A percentile compares a stretch with the other conserved stretches of the same genome.
Evolutionary conservation across 2,888 invertebrate genomes (phyloP).

Genomic region (Himalopsyche tibetana): DNA sequence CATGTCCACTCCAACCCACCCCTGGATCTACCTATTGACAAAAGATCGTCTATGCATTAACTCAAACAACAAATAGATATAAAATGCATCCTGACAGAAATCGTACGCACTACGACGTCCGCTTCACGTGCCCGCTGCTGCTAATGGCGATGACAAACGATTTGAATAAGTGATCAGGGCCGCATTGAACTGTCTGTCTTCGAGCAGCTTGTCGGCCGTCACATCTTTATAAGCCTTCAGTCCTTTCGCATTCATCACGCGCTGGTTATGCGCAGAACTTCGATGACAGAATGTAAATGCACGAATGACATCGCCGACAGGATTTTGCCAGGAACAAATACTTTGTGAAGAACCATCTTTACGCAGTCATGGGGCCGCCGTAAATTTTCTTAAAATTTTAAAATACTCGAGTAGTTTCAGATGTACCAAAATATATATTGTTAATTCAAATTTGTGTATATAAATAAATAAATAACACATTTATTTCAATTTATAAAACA

Average conservation of each 20-base stretch:
- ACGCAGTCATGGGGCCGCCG: not conserved
- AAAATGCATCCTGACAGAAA: not conserved
- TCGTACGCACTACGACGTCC: not conserved
- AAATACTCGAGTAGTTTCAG: no score
- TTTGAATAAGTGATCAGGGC: slow-evolving; percentile 52
- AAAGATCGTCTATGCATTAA: no score
- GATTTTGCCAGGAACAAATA: not conserved
- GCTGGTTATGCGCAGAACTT: not conserved
- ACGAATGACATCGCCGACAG: not conserved
- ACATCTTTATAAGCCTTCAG: slow-evolving; percentile 46
- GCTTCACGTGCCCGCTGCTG: slow-evolving; percentile 1
- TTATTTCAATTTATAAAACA: no score
- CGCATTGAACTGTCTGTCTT: slow-evolving; percentile 45
- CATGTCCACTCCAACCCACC: no score
- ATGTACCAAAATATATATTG: no score
- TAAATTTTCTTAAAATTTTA: no score
- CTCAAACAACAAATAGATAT: no score
- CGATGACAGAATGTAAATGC: slow-evolving; percentile 13
- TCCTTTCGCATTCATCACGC: slow-evolving; percentile 34
- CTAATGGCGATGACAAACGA: slow-evolving; percentile 53
- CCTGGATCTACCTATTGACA: no score
- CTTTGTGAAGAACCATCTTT: not conserved
- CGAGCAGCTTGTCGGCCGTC: not conserved
- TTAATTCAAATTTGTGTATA: no score
- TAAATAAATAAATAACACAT: no score